A percentile compares a stretch with the other conserved stretches of the same genome.
These are phyloP conservation scores for Ormyrus rosae DNA, from an alignment of 2,888 invertebrate genomes.

Conservation along the genomic window DNA sequence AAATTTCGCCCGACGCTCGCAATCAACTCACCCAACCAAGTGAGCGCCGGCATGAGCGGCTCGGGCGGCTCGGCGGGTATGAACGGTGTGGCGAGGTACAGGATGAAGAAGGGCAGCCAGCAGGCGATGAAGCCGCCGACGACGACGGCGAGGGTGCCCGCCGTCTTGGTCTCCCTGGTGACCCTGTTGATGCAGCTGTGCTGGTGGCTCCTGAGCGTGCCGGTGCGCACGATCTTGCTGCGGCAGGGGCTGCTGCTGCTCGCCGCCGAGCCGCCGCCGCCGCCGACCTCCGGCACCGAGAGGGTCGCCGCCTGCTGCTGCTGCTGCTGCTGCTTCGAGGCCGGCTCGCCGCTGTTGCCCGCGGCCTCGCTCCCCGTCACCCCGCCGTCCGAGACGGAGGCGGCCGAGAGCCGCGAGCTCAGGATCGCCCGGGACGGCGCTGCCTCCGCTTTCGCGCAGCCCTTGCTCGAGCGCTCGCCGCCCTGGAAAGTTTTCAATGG, in stretches of 20 bases:
- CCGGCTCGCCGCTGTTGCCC: constrained; percentile 37
- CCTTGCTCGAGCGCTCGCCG: constrained; percentile 52
- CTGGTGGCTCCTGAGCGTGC: constrained; percentile 65
- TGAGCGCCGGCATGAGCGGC: constrained; percentile 83
- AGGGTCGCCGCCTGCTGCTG: constrained; percentile 13
- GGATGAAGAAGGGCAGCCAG: constrained; percentile 92
- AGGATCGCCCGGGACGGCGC: constrained; percentile 28
- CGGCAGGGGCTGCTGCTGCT: constrained; percentile 55
- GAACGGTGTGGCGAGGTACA: constrained; percentile 89
- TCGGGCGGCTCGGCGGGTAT: constrained; percentile 77
- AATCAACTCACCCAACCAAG: constrained; percentile 82
- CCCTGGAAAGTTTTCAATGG: constrained; percentile 12
- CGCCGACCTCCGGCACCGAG: neutral
- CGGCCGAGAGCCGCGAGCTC: constrained; percentile 33
- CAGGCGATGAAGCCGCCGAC: constrained; percentile 92
- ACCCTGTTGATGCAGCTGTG: constrained; percentile 72
- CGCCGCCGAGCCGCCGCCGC: constrained; percentile 42
- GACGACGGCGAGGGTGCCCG: constrained; percentile 90
- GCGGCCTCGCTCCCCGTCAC: constrained; percentile 33
- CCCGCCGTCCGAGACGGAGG: constrained; percentile 47
- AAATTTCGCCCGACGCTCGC: neutral
- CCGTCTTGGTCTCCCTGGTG: constrained; percentile 90
- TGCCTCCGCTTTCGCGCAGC: constrained; percentile 7
- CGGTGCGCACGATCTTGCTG: constrained; percentile 55
- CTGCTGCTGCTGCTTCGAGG: constrained; percentile 25